Evolutionary conservation across 2,113 vertebrate species (phyloP).

Genomic region (Lasiurus cinereus): DNA sequence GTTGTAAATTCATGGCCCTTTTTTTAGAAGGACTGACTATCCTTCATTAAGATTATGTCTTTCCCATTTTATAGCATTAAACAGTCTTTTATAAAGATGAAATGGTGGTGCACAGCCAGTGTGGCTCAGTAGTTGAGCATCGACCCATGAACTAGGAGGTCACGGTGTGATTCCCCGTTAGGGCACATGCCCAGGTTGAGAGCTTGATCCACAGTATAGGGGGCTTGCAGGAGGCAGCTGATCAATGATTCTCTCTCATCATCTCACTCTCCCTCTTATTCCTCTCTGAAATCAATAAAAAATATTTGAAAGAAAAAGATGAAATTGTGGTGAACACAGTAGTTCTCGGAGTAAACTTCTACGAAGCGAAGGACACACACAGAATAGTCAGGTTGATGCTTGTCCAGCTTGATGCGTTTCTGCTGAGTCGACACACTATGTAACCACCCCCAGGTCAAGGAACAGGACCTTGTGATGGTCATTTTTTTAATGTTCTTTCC

Average conservation of each 20-base stretch:
- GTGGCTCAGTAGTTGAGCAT: too few species aligned
- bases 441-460: not conserved
- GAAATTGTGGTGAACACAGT: not conserved
- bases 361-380: not conserved
- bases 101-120: not conserved
- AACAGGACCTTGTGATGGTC: not conserved
- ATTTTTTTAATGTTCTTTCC: not conserved
- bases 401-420: not conserved
- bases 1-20: not conserved
- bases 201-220: too few species aligned
- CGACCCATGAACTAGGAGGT: too few species aligned
- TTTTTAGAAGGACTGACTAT: not conserved
- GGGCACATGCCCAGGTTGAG: too few species aligned
- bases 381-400: too few species aligned
- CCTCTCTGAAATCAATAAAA: too few species aligned
- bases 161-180: too few species aligned
- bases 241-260: too few species aligned
- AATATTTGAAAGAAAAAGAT: not conserved
- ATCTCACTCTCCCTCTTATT: too few species aligned
- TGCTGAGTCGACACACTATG: not conserved
- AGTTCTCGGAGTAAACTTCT: not conserved
- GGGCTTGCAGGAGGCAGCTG: too few species aligned
- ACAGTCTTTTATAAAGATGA: not conserved
- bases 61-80: constrained; percentile 23
- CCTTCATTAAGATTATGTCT: not conserved